phyloP scores from a whole-genome alignment of 2,888 invertebrate genomes.

The Rhodophaea formosa region DNA sequence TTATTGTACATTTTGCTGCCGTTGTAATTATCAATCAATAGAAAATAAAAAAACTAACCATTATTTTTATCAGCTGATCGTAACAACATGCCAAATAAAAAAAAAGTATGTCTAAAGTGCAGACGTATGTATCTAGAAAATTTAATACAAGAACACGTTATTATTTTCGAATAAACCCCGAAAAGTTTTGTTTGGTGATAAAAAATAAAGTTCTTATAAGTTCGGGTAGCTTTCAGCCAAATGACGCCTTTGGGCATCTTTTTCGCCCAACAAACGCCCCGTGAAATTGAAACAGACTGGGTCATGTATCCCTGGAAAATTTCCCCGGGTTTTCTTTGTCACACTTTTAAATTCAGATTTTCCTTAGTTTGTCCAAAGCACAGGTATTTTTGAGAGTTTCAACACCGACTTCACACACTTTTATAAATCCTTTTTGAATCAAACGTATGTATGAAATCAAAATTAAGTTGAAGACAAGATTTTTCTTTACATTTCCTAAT shows the following conservation, averaged over 20 bases:
- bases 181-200: conserved; percentile 46
- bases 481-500: too few species aligned
- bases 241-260: conserved; percentile 77
- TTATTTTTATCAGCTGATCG: too few species aligned
- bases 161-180: conserved; percentile 37
- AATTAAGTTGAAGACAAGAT: too few species aligned
- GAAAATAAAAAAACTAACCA: too few species aligned
- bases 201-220: conserved; percentile 68
- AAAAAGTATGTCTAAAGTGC: too few species aligned
- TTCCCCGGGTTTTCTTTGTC: conserved; percentile 49
- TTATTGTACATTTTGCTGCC: too few species aligned
- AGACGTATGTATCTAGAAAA: background rate
- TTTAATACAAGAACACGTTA: conserved; percentile 15
- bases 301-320: conserved; percentile 57
- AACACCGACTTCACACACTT: too few species aligned
- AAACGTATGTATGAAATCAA: too few species aligned
- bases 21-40: too few species aligned
- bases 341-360: conserved; percentile 46
- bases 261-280: conserved; percentile 75
- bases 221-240: conserved; percentile 64
- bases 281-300: conserved; percentile 78
- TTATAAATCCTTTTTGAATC: too few species aligned
- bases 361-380: background rate
- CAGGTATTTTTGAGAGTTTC: too few species aligned
- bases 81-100: too few species aligned